These are phyloP conservation scores for Planiliza haematocheilus DNA, from an alignment of 2,113 vertebrate species.

Conservation along the genomic window DNA sequence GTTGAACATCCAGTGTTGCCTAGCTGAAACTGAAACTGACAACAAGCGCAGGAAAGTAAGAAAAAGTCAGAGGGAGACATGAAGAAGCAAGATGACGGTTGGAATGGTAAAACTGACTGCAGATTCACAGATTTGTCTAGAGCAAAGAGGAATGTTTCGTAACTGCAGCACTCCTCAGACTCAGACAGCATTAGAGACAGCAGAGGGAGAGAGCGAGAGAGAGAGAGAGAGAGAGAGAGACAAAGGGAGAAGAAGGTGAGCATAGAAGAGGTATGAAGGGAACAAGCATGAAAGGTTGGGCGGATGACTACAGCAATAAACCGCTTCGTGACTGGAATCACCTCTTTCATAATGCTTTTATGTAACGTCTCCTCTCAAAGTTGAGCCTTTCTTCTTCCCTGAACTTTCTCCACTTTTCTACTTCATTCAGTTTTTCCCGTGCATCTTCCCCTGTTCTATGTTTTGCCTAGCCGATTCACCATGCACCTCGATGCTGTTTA, in stretches of 20 bases:
- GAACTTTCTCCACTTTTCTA: background rate
- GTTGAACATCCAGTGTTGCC: background rate
- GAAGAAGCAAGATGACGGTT: background rate
- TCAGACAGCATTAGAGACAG: background rate
- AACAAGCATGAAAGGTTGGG: background rate
- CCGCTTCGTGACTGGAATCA: background rate
- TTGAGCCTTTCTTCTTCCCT: background rate
- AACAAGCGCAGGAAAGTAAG: background rate
- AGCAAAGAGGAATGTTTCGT: slow-evolving; percentile 14
- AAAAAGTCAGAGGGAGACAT: background rate
- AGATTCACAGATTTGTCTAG: background rate
- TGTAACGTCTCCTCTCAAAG: background rate
- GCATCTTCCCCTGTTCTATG: background rate
- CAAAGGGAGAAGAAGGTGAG: background rate
- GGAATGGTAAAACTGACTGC: background rate
- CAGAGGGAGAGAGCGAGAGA: slow-evolving; percentile 1
- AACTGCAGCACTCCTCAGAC: background rate
- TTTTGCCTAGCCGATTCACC: background rate
- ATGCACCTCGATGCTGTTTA: background rate
- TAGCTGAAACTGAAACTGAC: background rate
- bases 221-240: slow-evolving; percentile 14
- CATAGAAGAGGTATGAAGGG: background rate
- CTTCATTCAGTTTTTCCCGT: background rate
- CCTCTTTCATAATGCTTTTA: slow-evolving; percentile 7
- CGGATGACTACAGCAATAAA: background rate